phyloP scores from a whole-genome alignment of 2,888 invertebrate genomes.

The Drosophila cognata region DNA sequence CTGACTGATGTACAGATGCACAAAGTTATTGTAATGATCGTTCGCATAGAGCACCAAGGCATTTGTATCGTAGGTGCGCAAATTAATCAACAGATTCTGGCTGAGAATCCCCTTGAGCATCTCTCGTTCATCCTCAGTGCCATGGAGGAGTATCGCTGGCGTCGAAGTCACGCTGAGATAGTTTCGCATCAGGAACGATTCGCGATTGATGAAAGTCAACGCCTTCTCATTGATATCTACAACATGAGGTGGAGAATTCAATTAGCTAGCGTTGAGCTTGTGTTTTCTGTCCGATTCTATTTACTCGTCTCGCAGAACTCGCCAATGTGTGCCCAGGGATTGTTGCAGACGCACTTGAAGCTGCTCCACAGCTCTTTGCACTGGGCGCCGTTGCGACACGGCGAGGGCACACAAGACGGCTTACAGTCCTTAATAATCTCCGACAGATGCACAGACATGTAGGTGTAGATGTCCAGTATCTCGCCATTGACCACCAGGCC shows the following conservation, averaged over 20 bases:
- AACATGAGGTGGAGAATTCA: neutral
- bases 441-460: conserved; percentile 95
- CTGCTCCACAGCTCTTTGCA: conserved; percentile 97
- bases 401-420: conserved; percentile 97
- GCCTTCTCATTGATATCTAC: conserved; percentile 96
- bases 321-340: conserved; percentile 96
- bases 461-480: conserved; percentile 95
- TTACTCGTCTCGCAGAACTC: conserved; percentile 95
- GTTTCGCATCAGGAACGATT: conserved; percentile 92
- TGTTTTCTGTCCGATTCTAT: conserved; percentile 76
- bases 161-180: conserved; percentile 89
- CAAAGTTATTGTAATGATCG: conserved; percentile 96
- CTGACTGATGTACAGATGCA: conserved; percentile 93
- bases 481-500: conserved; percentile 96
- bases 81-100: conserved; percentile 93
- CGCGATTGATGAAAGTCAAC: conserved; percentile 93
- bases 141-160: conserved; percentile 83
- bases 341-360: conserved; percentile 96
- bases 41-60: conserved; percentile 95
- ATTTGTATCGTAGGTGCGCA: conserved; percentile 93
- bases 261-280: neutral
- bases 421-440: conserved; percentile 97
- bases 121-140: conserved; percentile 85
- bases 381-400: conserved; percentile 95
- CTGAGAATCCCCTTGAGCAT: conserved; percentile 90